Percentiles rank a stretch among this genome's conserved stretches.
Conservation (phyloP, 2,888 invertebrate genomes). For the Drosophila seclusa region DNA sequence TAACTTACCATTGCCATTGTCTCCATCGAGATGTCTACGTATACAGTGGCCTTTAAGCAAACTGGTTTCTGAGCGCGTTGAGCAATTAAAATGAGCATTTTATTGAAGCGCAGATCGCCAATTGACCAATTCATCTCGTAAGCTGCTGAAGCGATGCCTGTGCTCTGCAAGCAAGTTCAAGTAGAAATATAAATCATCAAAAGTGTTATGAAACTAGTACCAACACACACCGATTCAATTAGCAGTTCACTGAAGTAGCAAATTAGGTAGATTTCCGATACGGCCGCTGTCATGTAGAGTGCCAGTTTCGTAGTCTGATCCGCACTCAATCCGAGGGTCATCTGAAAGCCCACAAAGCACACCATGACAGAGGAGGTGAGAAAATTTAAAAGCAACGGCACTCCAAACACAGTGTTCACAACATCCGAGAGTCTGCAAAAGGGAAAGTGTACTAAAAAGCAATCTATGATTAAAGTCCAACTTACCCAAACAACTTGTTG, state of each 20-base stretch:
- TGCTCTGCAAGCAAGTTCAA: constrained; percentile 49
- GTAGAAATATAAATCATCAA: background rate
- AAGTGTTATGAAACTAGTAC: background rate
- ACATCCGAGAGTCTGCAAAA: constrained; percentile 38
- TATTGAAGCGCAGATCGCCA: constrained; percentile 56
- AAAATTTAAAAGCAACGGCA: constrained; percentile 72
- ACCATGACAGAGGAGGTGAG: constrained; percentile 68
- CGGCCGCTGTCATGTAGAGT: constrained; percentile 56
- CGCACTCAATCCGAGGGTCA: constrained; percentile 58
- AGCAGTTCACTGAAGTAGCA: constrained; percentile 42
- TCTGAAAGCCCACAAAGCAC: constrained; percentile 56
- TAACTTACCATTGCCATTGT: constrained; percentile 71
- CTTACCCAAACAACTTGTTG: constrained; percentile 42
- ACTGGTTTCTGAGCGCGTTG: constrained; percentile 67
- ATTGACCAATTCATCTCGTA: constrained; percentile 63
- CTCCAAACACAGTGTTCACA: constrained; percentile 64
- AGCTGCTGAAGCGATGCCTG: constrained; percentile 51
- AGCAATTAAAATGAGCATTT: constrained; percentile 66
- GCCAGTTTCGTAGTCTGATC: constrained; percentile 57
- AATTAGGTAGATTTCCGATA: constrained; percentile 47
- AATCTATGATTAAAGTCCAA: background rate
- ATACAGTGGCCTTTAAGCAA: constrained; percentile 66
- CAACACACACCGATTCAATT: constrained; percentile 30
- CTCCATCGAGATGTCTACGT: constrained; percentile 67
- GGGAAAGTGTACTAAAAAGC: background rate